Base-by-base conservation (phyloP, 2,888 invertebrate species). In the Drosophila cracens region DNA sequence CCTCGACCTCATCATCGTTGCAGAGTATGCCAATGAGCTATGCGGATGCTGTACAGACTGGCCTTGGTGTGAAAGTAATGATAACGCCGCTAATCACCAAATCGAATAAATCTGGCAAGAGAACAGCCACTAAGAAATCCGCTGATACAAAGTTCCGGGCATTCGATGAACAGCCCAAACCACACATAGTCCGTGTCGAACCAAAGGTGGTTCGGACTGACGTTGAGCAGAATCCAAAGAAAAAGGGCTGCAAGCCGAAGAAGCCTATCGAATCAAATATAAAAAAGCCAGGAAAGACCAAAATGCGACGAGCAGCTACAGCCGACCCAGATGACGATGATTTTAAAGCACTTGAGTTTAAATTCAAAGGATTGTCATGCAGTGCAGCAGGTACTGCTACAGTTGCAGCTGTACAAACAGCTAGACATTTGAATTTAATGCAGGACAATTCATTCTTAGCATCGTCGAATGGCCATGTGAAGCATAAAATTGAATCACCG, bases 1-100 rank as follows among this genome's bases (percentile, higher is more conserved):
- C 79, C 4, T 36, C 61, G 11, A 31, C 65, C 0, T 51, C 65
- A 29, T 38, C 66, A 0, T 58, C 72, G 16, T 7, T 53, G 33
- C 76, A 68, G 27, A 70, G 54, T n/a, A 64, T 70, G 61, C 69
- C 71, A 1, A 76, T 77, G 70, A 86, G 78, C 46, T 86, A 86
- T 59, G 87, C 83, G 6, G 83, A 75, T 8, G 87, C 84, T n/a
- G 77, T 83, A 0, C 76, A 72, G 49, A 74, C 71, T 5, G 66
- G 76, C 8, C 51, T 68, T 27, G 67, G 72, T 53, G 79, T 79
- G 8, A 80, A 78, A 52, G 73, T 79, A 2, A 61, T 67, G 70
- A 82, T 76, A 70, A 58, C 79, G 46, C 79, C 81, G 18, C 70
- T 76, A 36, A 21, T 79, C 0, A 79, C 67, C 25, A 76, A 79